Percentiles rank a stretch among this genome's conserved stretches.
These are phyloP conservation scores for Aquatica leii DNA, from an alignment of 2,888 invertebrate genomes.

Conservation along the genomic window DNA sequence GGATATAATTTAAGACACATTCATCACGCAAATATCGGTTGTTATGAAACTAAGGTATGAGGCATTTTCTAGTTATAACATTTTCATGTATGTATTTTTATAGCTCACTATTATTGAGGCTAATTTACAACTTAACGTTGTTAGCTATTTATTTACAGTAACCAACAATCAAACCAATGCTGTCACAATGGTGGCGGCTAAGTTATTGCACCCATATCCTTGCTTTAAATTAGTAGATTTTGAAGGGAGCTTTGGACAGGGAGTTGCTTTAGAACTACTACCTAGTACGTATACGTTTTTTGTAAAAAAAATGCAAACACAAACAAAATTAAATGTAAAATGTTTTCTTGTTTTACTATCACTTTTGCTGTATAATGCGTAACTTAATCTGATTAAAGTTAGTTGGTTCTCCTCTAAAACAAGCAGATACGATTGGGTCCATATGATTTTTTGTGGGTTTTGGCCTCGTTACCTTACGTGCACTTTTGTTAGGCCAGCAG, in stretches of 20 bases:
- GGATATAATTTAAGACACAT: slow-evolving; percentile 3
- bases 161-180: slow-evolving; percentile 38
- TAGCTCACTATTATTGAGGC: slow-evolving; percentile 32
- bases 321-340: too few species aligned
- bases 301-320: too few species aligned
- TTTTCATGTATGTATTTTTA: not conserved
- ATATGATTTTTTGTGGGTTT: too few species aligned
- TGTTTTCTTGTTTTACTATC: too few species aligned
- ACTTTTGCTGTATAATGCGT: too few species aligned
- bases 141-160: slow-evolving; percentile 46
- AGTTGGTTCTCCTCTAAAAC: too few species aligned
- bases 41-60: slow-evolving; percentile 42
- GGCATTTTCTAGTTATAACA: too few species aligned
- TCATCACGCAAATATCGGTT: slow-evolving; percentile 37
- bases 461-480: too few species aligned
- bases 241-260: slow-evolving; percentile 1
- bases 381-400: too few species aligned
- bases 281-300: slow-evolving; percentile 41
- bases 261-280: slow-evolving; percentile 22
- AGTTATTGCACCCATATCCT: slow-evolving; percentile 43
- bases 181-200: slow-evolving; percentile 32
- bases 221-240: slow-evolving; percentile 25
- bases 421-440: too few species aligned
- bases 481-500: too few species aligned
- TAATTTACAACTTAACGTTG: slow-evolving; percentile 20